phyloP scores from a whole-genome alignment of 2,797 vertebrate genomes.

The Alexandromys oeconomus region DNA sequence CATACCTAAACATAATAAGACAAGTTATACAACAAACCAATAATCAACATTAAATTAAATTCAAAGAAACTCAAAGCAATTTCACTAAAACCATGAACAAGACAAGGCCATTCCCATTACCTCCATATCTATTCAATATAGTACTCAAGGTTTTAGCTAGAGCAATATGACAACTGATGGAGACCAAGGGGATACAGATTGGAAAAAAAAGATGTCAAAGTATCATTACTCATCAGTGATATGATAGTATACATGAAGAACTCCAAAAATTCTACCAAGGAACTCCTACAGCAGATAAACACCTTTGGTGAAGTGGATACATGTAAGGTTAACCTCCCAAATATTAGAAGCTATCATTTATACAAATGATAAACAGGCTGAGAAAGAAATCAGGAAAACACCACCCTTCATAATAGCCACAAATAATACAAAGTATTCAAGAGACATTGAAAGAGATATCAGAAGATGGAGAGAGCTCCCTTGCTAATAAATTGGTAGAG shows the following conservation, averaged over 20 bases:
- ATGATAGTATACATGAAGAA: background rate
- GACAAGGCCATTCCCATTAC: background rate
- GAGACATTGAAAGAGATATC: background rate
- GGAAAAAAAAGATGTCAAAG: background rate
- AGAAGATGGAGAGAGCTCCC: background rate
- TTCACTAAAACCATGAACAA: background rate
- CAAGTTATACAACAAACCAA: background rate
- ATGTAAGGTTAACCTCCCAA: background rate
- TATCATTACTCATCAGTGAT: background rate
- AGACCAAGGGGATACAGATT: background rate
- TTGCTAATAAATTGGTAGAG: background rate
- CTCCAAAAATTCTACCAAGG: background rate
- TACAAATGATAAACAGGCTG: background rate
- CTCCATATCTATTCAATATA: background rate
- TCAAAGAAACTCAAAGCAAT: background rate
- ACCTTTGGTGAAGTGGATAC: background rate
- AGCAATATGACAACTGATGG: background rate
- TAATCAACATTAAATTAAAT: background rate
- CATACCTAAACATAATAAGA: background rate
- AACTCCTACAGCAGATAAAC: background rate
- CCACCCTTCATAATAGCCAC: background rate
- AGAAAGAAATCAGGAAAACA: background rate
- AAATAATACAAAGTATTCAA: background rate
- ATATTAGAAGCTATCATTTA: background rate
- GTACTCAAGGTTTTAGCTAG: background rate